Percentiles rank a stretch among this genome's conserved stretches.
Conservation (phyloP, 2,888 invertebrate genomes). For the Autographa pulchrina region DNA sequence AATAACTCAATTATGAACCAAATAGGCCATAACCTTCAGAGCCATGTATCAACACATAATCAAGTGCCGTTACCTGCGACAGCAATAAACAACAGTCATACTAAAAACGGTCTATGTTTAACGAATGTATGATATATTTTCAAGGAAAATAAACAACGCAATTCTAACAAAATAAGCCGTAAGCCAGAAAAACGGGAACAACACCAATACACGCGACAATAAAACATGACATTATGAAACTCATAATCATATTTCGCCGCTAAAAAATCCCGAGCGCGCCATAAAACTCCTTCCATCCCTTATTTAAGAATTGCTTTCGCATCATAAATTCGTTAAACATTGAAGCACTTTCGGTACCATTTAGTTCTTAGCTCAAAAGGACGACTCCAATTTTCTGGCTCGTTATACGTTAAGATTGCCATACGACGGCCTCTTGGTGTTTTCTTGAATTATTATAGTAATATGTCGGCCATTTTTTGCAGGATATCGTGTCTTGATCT, state of each 20-base stretch:
- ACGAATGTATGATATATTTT: neutral
- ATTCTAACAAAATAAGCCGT: neutral
- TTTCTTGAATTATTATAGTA: conserved; percentile 64
- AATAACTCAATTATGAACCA: neutral
- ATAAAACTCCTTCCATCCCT: conserved; percentile 72
- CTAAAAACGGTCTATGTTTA: neutral
- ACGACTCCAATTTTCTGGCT: conserved; percentile 74
- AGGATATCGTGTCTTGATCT: conserved; percentile 38
- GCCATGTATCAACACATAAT: neutral
- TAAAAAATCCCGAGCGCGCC: conserved; percentile 54
- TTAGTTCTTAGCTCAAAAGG: conserved; percentile 64
- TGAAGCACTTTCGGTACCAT: conserved; percentile 69
- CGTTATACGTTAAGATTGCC: conserved; percentile 74
- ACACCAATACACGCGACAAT: conserved; percentile 37
- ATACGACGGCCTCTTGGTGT: conserved; percentile 64
- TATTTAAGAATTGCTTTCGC: conserved; percentile 75
- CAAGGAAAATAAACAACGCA: conserved; percentile 3
- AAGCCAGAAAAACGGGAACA: conserved; percentile 13
- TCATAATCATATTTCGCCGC: conserved; percentile 50
- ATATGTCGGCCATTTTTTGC: conserved; percentile 52
- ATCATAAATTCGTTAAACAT: conserved; percentile 75
- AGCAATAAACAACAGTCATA: neutral
- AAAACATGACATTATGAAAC: conserved; percentile 39
- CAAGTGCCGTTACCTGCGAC: neutral
- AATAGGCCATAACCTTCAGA: neutral